Evolutionary conservation across 2,888 invertebrate genomes (phyloP), one percentile per base, ranked within the genome.

Genomic region (Temnothorax ravouxi): DNA sequence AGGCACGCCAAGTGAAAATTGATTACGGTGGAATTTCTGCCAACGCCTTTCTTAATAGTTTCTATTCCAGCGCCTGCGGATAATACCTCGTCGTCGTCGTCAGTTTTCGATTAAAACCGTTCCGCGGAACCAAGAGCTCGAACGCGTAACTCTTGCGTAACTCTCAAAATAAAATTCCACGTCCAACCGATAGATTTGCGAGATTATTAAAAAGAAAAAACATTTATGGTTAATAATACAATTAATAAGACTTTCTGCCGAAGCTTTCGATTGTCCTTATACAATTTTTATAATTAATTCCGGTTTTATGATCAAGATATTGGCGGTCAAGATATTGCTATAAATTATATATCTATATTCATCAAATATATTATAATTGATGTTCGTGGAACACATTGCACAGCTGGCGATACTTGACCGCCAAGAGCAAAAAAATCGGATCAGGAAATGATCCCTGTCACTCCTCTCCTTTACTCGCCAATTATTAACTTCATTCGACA

Each of bases 21-120:
- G 79, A 74, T 77, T 83, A 85, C 84, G 56, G 34, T 69, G 64
- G 83, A 81, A 88, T 85, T 84, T 74, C 71, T 86, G 74, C 75
- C 62, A 54, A 61, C 69, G 74, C 71, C 83, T 83, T 66, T 83
- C 69, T 29, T n/a, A n/a, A 29, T 29, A 29, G 29, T 29, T 29
- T 29, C 29, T 56, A 56, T 80, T 76, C 61, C 80, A 75, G 8
- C 21, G 41, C 9, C 54, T 29, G 72, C 77, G 29, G 25, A 71
- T 71, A 77, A 77, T 44, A 21, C 15, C 59, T 34, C 59, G 74
- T 41, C 54, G 41, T 34, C 59, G 34, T 34, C 59, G 34, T 34
- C 47, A 47, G 47, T 59, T 47, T 59, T 38, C 47, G 64, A 52
- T 64, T 56, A 59, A 72, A 47, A 59, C 11, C 44, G 29, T 66